Base-by-base conservation (phyloP, 2,888 invertebrate species). In the Meganola albula region DNA sequence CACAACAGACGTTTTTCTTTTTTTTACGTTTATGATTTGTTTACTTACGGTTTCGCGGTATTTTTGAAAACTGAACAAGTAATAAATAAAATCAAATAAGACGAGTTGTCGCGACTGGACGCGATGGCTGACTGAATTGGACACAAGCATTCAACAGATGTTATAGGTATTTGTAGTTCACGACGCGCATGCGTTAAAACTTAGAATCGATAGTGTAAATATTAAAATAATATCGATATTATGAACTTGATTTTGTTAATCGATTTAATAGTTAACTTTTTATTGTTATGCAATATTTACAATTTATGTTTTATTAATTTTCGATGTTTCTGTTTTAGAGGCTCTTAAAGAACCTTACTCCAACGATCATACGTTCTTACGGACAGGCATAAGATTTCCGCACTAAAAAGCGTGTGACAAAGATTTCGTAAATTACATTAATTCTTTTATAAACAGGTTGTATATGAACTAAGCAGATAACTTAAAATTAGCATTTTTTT, bases 61-160 rank as follows among this genome's bases (percentile, higher is more conserved):
- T 45, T 27, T 37, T 45, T 28, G 21, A 55, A 50, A 58, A 62
- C 56, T 54, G 42, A 58, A 65, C 63, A 50, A 50, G 49, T 59
- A n/a, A 20, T 20, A 7, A 67, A 68, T 62, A 53, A 64, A 66
- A 70, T 48, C 53, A 49, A 49, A 54, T 48, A 33, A 53, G 33
- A 72, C 76, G 73, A 68, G 67, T 55, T 48, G 10, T 14, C 69
- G 52, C 67, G 63, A 40, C 55, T 48, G 53, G 48, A 33, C 44
- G 57, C 53, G 54, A 65, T 76, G 80, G 83, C 82, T 82, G 83
- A 83, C 83, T 83, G 82, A 65, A 31, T 42, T 34, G 27, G 39
- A 31, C 32, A 10, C 29, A 16, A 5, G 25, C 49, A 58, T 58
- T 61, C 78, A 79, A 79, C 83, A 79, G 78, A 79, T 83, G 79